Evolutionary conservation across 2,888 invertebrate genomes (phyloP).

Genomic region (Tenthredo mesomela): DNA sequence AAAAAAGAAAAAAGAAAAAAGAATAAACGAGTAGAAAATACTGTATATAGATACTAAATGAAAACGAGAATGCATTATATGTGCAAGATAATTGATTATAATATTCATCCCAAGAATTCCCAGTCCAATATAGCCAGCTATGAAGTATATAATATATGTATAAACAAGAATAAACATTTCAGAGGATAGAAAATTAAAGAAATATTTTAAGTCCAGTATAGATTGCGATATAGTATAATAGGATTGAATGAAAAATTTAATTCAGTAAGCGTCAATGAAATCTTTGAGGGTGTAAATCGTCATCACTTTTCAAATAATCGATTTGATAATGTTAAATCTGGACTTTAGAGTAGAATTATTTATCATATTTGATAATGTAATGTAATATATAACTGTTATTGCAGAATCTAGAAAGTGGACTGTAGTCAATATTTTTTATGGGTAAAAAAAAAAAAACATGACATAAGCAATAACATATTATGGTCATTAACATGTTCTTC

Average conservation of each 20-base stretch:
- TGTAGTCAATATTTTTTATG: slow-evolving; percentile 55
- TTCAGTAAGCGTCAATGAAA: slow-evolving; percentile 1
- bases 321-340: slow-evolving; percentile 49
- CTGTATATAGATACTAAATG: slow-evolving; percentile 13
- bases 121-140: slow-evolving; percentile 19
- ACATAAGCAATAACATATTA: slow-evolving; percentile 68
- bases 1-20: too few species aligned
- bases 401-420: slow-evolving; percentile 58
- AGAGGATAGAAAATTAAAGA: not conserved
- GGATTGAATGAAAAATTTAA: not conserved
- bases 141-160: slow-evolving; percentile 1
- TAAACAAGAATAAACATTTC: not conserved
- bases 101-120: slow-evolving; percentile 7
- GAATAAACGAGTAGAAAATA: not conserved
- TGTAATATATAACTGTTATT: slow-evolving; percentile 36
- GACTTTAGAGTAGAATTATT: slow-evolving; percentile 33
- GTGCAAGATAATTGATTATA: not conserved
- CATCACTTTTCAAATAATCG: not conserved
- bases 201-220: not conserved
- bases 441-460: slow-evolving; percentile 62
- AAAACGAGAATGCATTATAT: slow-evolving; percentile 1
- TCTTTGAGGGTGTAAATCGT: not conserved
- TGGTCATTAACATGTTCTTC: slow-evolving; percentile 62
- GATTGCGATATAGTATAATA: not conserved
- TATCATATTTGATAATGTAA: slow-evolving; percentile 36